These are phyloP conservation scores for Lytechinus pictus DNA, from an alignment of 35 echinoderm and acorn worm species.

Conservation along the genomic window DNA sequence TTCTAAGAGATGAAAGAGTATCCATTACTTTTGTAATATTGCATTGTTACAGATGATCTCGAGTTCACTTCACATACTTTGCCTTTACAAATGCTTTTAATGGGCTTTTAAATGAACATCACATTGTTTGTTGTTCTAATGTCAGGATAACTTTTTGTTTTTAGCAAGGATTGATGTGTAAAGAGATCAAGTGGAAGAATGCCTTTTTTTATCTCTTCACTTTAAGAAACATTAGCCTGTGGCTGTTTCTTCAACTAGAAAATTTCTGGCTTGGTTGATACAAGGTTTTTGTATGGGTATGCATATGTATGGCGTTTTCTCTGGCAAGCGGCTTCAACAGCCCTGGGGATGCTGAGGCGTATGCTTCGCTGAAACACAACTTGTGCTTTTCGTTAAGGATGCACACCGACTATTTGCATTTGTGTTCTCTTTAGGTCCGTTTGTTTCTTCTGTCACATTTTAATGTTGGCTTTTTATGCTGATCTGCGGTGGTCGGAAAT, in stretches of 20 bases:
- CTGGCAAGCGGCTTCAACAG: background rate
- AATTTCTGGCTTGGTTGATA: background rate
- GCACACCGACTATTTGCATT: background rate
- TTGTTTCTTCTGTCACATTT: background rate
- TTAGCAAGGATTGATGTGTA: background rate
- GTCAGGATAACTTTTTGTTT: no score
- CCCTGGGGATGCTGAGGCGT: background rate
- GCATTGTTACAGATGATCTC: no score
- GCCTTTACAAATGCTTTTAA: no score
- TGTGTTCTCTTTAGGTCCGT: background rate
- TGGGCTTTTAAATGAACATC: no score
- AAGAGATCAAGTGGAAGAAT: background rate
- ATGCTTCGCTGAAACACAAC: background rate
- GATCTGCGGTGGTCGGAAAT: background rate
- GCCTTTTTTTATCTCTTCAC: background rate
- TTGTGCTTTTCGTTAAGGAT: conserved; percentile 1
- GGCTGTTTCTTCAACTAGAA: conserved; percentile 35
- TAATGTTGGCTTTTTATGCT: background rate
- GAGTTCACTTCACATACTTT: no score
- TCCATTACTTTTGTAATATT: no score
- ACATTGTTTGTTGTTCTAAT: no score
- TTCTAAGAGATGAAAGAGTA: no score
- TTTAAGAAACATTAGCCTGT: background rate
- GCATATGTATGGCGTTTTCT: conserved; percentile 13
- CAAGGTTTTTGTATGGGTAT: background rate